Base-by-base conservation (phyloP, 2,113 vertebrate species). In the Catharus fuscescens region DNA sequence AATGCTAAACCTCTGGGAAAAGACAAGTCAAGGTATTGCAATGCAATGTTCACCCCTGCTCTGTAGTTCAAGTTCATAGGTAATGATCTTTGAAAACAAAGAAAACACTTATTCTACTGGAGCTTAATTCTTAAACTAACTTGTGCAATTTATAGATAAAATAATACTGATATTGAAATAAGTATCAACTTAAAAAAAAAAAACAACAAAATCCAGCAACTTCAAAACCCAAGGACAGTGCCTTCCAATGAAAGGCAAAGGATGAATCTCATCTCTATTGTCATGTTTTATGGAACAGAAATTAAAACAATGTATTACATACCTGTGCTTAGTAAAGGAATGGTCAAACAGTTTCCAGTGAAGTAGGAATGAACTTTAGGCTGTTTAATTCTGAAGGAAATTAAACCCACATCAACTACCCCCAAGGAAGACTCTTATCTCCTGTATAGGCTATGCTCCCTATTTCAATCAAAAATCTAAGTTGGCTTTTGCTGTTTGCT, bases 1-100 rank as follows among this genome's bases (percentile, higher is more conserved):
- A 98, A 97, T 5, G 29, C 94, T 45, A 99, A 98, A 96, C 97
- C 96, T 94, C 24, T 96, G 31, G 92, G 95, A 80, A 92, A 86
- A 66, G 99, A 99, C 18, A 99, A 98, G 96, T 44, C 96, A 52
- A 99, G 98, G 99, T 99, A 98, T 23, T 67, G 36, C 7, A 31
- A 36, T 56, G 16, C 42, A 83, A 48, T 87, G 26, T 57, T 44
- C 16, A 15, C 15, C 14, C 32, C 45, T 54, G 25, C 32, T 12
- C 29, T 19, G 2, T 31, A 38, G 38, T 4, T 88, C 3, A 34
- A 67, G 28, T 18, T 66, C 11, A 8, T 14, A 44, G 31, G 9
- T 31, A 32, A 18, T 24, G 42, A 32, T n/a, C 56, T 86, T 20
- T 80, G 28, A 29, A 77, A 73, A 50, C 42, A 53, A 56, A 57